Base-by-base conservation (phyloP, 2,797 vertebrate species). In the Malacoraja senta region DNA sequence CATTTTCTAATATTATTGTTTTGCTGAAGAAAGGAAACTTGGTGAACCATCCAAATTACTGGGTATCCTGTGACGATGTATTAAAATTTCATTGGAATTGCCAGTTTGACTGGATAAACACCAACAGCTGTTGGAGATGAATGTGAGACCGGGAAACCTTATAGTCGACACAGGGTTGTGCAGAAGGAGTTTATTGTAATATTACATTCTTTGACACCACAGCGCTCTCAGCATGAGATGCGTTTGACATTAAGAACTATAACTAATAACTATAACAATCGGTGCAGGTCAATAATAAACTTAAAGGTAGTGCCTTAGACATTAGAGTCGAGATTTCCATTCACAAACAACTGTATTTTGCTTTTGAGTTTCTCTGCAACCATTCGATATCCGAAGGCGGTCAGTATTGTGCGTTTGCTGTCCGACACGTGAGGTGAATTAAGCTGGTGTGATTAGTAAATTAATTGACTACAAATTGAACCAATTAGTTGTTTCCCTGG, bases 11-110 rank as follows among this genome's bases (percentile, higher is more conserved):
- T 65, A 15, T 29, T 86, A 86, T 88, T 88, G 63, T 68, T 68
- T 68, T 65, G 15, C 61, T 88, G 19, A 88, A 88, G 61, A 88
- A 88, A 68, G 58, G 15, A 86, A 86, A 86, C 8, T n/a, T 88
- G 35, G 63, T 88, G 84, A 68, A 63, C 63, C 84, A 88, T 68
- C 61, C n/a, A 9, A 68, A 32, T 35, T 35, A 3, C 15, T 21
- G n/a, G 35, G 35, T 68, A 38, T 88, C 7, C n/a, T 21, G 13
- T 88, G n/a, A 88, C 61, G 63, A 32, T 68, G 63, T n/a, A 88
- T 88, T 68, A 88, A 88, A 68, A 88, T 88, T 88, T 88, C 15
- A 88, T 88, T 68, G 21, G 61, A 88, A 68, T 32, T 88, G 63
- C n/a, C n/a, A 35, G 21, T 68, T 68, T 88, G 17, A 88, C n/a